Percentiles rank a stretch among this genome's conserved stretches.
phyloP scores from a whole-genome alignment of 2,797 vertebrate genomes.

The Microctenopoma stevenorrisi region DNA sequence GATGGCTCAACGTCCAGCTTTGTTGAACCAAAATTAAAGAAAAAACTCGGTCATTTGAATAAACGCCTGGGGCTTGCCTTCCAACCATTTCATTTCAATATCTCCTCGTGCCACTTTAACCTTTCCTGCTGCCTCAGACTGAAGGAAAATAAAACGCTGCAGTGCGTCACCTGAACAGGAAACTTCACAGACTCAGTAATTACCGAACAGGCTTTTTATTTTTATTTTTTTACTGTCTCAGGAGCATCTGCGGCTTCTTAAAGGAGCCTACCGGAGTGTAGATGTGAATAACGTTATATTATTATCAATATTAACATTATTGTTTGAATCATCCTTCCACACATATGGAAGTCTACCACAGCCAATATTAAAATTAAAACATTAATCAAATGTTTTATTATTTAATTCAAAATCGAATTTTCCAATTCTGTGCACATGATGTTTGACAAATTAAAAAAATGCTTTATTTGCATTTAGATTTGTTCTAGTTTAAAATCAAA shows the following conservation, averaged over 20 bases:
- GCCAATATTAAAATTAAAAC: too few species aligned
- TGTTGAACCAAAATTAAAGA: slow-evolving; percentile 79
- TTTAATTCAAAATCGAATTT: too few species aligned
- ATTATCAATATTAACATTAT: too few species aligned
- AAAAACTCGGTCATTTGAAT: slow-evolving; percentile 78
- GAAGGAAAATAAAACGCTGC: slow-evolving; percentile 30
- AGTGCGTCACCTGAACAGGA: slow-evolving; percentile 24
- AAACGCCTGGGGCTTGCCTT: slow-evolving; percentile 77
- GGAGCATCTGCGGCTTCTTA: neutral
- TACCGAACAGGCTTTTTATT: neutral
- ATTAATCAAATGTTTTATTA: too few species aligned
- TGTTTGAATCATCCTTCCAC: too few species aligned
- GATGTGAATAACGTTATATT: too few species aligned
- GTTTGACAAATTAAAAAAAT: too few species aligned
- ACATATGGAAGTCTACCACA: too few species aligned
- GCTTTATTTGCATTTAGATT: neutral
- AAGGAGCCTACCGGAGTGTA: neutral
- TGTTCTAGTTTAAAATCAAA: neutral
- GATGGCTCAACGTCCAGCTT: slow-evolving; percentile 77
- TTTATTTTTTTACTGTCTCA: neutral
- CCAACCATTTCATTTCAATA: slow-evolving; percentile 79
- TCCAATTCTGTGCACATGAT: too few species aligned
- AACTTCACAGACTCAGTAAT: slow-evolving; percentile 28
- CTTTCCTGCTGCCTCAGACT: slow-evolving; percentile 66
- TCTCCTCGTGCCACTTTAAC: slow-evolving; percentile 79